phyloP scores from a whole-genome alignment of 2,797 vertebrate genomes.

The Eulemur coronatus region DNA sequence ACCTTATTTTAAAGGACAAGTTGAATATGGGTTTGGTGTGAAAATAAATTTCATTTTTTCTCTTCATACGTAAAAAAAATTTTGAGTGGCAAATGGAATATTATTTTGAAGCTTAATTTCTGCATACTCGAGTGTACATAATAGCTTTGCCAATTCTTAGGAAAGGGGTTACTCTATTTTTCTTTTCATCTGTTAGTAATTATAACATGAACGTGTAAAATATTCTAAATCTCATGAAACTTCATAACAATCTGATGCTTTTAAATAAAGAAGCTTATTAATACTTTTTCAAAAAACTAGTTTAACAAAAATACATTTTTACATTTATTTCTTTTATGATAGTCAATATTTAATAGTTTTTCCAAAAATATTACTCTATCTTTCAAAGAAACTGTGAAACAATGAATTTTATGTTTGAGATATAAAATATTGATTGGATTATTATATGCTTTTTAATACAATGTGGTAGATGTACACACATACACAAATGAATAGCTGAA shows the following conservation, averaged over 20 bases:
- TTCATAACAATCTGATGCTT: not conserved
- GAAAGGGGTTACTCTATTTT: not conserved
- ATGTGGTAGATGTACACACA: constrained; percentile 50
- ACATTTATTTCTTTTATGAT: constrained; percentile 39
- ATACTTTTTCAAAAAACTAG: constrained; percentile 28
- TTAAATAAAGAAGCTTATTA: constrained; percentile 7
- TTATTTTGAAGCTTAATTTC: constrained; percentile 46
- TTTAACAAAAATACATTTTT: constrained; percentile 23
- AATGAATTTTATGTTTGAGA: constrained; percentile 75
- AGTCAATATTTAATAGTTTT: constrained; percentile 12
- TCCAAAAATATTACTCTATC: not conserved
- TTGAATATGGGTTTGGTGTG: not conserved
- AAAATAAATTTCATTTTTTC: constrained; percentile 26
- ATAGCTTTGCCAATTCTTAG: not conserved
- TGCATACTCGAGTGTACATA: not conserved
- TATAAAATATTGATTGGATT: constrained; percentile 73
- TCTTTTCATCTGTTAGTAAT: constrained; percentile 16
- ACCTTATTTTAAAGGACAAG: constrained; percentile 20
- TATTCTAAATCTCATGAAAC: not conserved
- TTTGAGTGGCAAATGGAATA: not conserved
- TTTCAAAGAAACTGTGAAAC: constrained; percentile 69
- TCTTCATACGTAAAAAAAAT: not conserved
- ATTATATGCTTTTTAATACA: constrained; percentile 65
- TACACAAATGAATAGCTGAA: constrained; percentile 73
- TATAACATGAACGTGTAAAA: constrained; percentile 18